Evolutionary conservation across 2,888 invertebrate species (phyloP).

Genomic region (Ceratothoa steindachneri): DNA sequence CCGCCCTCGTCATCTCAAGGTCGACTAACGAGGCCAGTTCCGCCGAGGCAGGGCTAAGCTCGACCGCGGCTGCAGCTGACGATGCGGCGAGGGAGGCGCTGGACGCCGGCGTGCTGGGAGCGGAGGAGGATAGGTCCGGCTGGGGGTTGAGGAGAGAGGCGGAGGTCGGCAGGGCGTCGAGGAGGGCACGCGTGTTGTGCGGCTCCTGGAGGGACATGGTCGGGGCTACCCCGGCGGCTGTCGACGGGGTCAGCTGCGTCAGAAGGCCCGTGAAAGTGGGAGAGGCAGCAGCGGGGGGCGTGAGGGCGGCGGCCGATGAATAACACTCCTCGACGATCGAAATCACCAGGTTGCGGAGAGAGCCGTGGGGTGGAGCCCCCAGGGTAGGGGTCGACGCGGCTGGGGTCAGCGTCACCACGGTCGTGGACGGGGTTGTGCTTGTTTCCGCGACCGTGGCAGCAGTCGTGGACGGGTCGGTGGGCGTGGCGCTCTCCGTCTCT

Average conservation of each 20-base stretch:
- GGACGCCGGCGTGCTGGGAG: not conserved
- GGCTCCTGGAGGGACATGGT: slow-evolving; percentile 23
- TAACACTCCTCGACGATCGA: not conserved
- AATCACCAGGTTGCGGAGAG: not conserved
- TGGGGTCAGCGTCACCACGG: not conserved
- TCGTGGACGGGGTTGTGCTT: not conserved
- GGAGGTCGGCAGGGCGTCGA: not conserved
- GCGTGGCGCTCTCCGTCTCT: too few relatives aligned
- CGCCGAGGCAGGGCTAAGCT: not conserved
- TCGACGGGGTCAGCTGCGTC: slow-evolving; percentile 26
- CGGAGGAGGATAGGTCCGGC: not conserved
- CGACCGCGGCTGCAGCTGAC: not conserved
- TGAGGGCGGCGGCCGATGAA: slow-evolving; percentile 22
- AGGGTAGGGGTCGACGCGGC: not conserved
- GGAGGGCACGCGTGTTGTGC: not conserved
- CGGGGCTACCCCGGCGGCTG: slow-evolving; percentile 17
- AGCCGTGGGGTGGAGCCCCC: slow-evolving; percentile 10
- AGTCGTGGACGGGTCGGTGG: too few relatives aligned
- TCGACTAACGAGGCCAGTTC: too few relatives aligned
- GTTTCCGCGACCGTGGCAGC: slow-evolving; percentile 1
- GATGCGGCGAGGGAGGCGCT: not conserved
- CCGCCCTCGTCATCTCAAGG: not conserved
- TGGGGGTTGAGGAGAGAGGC: not conserved
- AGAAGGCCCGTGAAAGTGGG: slow-evolving; percentile 36
- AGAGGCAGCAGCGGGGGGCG: slow-evolving; percentile 27